Evolutionary conservation across 2,113 vertebrate species (phyloP).

Genomic region (Empidonax traillii): DNA sequence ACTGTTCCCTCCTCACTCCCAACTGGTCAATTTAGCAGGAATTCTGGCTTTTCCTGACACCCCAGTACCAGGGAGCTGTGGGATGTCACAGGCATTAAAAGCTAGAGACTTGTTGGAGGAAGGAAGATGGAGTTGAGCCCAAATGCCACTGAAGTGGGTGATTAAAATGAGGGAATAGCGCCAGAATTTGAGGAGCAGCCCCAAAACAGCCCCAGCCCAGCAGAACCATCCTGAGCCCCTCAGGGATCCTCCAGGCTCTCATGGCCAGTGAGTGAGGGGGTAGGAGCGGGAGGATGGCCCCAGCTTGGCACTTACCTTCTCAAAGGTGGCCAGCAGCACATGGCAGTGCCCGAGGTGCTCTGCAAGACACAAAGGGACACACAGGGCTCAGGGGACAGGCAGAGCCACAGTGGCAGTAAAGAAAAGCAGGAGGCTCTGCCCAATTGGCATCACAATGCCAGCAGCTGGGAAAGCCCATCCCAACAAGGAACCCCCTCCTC

Average conservation of each 20-base stretch:
- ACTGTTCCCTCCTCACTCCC: accelerated
- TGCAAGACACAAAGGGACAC: conserved; percentile 61
- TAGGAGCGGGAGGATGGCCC: not conserved
- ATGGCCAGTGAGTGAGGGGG: accelerated
- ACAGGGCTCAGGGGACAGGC: not conserved
- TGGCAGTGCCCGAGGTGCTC: conserved; percentile 94
- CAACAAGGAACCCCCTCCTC: not conserved
- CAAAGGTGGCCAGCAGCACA: conserved; percentile 93
- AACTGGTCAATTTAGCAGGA: not conserved
- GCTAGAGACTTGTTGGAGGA: not conserved
- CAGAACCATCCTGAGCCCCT: accelerated
- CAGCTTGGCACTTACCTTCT: conserved; percentile 82
- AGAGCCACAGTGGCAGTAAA: accelerated
- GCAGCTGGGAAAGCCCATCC: not conserved
- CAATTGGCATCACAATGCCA: not conserved
- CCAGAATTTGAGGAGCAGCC: not conserved
- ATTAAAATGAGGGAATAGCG: not conserved
- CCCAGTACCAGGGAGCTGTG: not conserved
- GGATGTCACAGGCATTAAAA: not conserved
- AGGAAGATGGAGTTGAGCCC: not conserved
- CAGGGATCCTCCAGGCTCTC: not conserved
- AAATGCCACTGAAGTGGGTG: not conserved
- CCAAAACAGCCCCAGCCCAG: not conserved
- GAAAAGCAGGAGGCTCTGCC: not conserved
- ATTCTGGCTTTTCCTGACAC: not conserved